Evolutionary conservation across 2,888 invertebrate species (phyloP).

Genomic region (Protophormia terraenovae): DNA sequence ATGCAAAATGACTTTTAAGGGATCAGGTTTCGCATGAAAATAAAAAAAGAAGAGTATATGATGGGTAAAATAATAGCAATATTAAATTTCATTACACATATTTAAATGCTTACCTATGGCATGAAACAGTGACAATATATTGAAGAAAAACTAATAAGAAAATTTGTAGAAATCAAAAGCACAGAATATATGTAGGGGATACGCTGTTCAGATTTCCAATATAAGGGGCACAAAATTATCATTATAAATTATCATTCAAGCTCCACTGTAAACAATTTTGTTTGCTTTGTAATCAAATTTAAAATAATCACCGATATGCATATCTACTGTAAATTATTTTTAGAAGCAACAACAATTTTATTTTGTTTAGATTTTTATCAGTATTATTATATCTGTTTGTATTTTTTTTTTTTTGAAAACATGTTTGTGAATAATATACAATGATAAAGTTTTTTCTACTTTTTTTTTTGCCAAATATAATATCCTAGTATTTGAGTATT

Average conservation of each 20-base stretch:
- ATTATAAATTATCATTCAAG: too few species aligned
- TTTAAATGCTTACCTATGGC: background rate
- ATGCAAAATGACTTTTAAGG: slow-evolving; percentile 36
- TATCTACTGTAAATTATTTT: slow-evolving; percentile 1
- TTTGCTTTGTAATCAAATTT: background rate
- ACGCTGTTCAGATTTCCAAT: too few species aligned
- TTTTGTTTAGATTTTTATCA: slow-evolving; percentile 8
- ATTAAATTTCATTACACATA: slow-evolving; percentile 42
- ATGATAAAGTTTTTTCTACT: background rate
- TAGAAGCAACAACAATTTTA: background rate
- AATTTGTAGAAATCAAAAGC: too few species aligned
- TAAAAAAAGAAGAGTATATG: background rate
- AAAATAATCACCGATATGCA: background rate
- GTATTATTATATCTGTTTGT: background rate
- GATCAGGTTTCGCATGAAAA: slow-evolving; percentile 11
- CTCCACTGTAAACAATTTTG: background rate
- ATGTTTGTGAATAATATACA: slow-evolving; percentile 15
- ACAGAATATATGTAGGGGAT: too few species aligned
- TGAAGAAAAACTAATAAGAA: background rate
- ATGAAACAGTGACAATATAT: background rate
- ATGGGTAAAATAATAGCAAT: slow-evolving; percentile 2
- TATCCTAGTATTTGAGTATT: background rate
- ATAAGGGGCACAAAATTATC: too few species aligned
- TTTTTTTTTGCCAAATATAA: background rate
- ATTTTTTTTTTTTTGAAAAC: background rate